Conservation (phyloP, 2,113 vertebrate genomes). For the Lagopus muta region DNA sequence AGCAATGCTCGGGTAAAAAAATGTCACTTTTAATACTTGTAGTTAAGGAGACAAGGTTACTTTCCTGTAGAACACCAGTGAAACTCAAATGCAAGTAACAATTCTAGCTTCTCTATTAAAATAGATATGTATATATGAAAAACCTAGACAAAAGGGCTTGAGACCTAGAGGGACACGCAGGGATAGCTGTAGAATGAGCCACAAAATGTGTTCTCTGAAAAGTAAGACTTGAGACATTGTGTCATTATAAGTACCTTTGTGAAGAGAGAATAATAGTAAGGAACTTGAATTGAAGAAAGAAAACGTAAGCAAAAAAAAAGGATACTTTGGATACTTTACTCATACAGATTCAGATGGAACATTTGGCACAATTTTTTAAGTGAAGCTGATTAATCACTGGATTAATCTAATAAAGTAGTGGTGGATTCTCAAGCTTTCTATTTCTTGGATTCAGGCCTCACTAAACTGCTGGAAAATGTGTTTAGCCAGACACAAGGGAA, state of each 20-base stretch:
- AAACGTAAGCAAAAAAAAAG: neutral
- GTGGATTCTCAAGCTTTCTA: neutral
- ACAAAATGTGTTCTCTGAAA: neutral
- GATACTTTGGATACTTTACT: neutral
- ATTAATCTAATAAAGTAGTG: constrained; percentile 5
- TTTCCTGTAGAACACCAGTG: neutral
- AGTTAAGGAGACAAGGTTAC: neutral
- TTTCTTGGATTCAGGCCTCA: neutral
- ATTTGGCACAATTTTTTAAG: neutral
- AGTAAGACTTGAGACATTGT: neutral
- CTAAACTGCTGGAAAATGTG: constrained; percentile 11
- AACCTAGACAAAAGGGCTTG: neutral
- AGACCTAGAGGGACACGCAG: neutral
- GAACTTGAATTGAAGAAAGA: neutral
- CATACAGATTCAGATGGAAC: neutral
- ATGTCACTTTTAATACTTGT: neutral
- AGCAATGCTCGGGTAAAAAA: neutral
- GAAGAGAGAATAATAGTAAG: neutral
- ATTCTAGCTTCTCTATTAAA: neutral
- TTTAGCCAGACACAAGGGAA: neutral
- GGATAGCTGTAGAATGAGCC: neutral
- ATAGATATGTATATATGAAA: neutral
- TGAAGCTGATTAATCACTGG: neutral
- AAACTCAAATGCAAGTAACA: neutral
- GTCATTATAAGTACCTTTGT: neutral